phyloP scores from a whole-genome alignment of 2,797 vertebrate genomes.

The Mustela erminea region DNA sequence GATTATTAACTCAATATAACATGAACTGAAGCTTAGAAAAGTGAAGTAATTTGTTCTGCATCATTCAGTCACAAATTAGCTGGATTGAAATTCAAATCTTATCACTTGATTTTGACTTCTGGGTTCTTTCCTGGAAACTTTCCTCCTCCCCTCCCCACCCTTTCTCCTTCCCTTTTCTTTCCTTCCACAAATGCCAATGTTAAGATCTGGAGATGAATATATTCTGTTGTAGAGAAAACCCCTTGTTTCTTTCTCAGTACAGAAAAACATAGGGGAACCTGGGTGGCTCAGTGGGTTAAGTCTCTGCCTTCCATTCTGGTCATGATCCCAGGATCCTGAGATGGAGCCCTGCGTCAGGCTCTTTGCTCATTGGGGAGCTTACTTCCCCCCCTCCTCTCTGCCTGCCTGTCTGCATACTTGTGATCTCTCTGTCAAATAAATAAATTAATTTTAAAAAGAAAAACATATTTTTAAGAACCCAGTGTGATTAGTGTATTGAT shows the following conservation, averaged over 20 bases:
- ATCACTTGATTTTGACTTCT: constrained; percentile 17
- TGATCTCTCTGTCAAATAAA: too few species aligned
- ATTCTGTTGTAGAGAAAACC: neutral
- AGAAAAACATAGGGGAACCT: neutral
- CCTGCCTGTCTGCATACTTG: too few species aligned
- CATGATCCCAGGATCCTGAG: too few species aligned
- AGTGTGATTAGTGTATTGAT: neutral
- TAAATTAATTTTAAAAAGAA: too few species aligned
- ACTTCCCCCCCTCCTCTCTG: fast-evolving
- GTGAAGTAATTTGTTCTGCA: neutral
- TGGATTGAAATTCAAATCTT: neutral
- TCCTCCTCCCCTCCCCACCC: neutral
- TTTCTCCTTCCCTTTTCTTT: neutral
- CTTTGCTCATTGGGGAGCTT: too few species aligned
- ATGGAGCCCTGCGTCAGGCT: too few species aligned
- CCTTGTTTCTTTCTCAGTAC: neutral
- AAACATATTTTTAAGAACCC: neutral
- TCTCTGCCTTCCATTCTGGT: too few species aligned
- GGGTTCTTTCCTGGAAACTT: neutral
- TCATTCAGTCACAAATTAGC: neutral
- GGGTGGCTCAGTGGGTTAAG: too few species aligned
- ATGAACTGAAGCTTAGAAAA: constrained; percentile 14
- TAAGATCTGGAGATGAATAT: neutral
- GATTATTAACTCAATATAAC: neutral
- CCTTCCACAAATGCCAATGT: neutral